A percentile compares a stretch with the other conserved stretches of the same genome.
Conservation (phyloP, 2,113 vertebrate species). For the Euleptes europaea region DNA sequence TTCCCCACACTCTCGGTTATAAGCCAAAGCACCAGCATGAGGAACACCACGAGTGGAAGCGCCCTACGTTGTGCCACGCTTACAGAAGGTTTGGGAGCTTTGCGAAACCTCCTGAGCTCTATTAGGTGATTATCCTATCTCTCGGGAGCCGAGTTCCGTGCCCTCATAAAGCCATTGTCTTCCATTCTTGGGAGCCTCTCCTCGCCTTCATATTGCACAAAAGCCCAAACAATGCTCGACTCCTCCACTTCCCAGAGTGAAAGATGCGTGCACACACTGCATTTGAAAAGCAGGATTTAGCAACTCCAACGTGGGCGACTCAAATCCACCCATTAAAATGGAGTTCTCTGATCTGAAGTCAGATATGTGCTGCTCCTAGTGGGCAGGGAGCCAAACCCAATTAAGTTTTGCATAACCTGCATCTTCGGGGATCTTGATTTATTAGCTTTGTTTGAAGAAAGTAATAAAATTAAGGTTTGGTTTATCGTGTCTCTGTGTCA, state of each 20-base stretch:
- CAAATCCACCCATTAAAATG: slow-evolving; percentile 62
- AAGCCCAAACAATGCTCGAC: slow-evolving; percentile 52
- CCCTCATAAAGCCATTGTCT: slow-evolving; percentile 40
- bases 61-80: background rate
- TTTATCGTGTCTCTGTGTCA: slow-evolving; percentile 55
- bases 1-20: background rate
- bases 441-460: slow-evolving; percentile 72
- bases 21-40: background rate
- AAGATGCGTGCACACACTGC: slow-evolving; percentile 67
- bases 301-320: slow-evolving; percentile 62
- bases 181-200: slow-evolving; percentile 47
- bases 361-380: slow-evolving; percentile 56
- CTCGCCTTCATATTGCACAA: slow-evolving; percentile 57
- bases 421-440: slow-evolving; percentile 69
- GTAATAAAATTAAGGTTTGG: slow-evolving; percentile 51
- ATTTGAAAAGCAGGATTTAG: slow-evolving; percentile 69
- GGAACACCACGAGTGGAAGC: background rate
- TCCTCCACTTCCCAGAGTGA: slow-evolving; percentile 66
- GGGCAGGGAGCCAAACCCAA: slow-evolving; percentile 55
- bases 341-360: slow-evolving; percentile 65
- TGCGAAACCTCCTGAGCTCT: slow-evolving; percentile 17
- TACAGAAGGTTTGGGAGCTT: background rate
- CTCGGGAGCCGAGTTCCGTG: slow-evolving; percentile 38
- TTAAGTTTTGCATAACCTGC: slow-evolving; percentile 51
- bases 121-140: slow-evolving; percentile 24